Base-by-base conservation (phyloP, 2,888 invertebrate genomes). In the Xylocampa areola region DNA sequence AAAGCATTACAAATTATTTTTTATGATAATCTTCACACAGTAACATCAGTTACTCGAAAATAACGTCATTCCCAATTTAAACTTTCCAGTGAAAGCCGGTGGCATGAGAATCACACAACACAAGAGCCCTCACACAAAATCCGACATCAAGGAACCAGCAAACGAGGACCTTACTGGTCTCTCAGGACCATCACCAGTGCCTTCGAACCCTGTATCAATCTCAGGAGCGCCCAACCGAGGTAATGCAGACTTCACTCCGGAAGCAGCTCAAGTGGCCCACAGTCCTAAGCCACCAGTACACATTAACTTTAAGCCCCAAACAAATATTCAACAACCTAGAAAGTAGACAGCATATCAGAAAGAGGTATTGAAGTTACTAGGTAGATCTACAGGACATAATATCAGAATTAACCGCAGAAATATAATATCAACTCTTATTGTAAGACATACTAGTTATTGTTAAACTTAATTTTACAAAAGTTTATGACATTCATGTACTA, bases 61-160 rank as follows among this genome's bases (percentile, higher is more conserved):
- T 10, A 14, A 32, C 10, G 21, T 25, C 4, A 17, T 43, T n/a
- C 19, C 4, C 5, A 23, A 17, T 0, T 11, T 43, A 40, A 13
- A n/a, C 17, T 33, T 58, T 48, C 45, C 89, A 98, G 98, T 98
- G 2, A 98, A 98, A 94, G 98, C 97, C 53, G 98, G 98, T 44
- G 98, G 98, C 1, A 98, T 98, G 98, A 95, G 98, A 73, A 98
- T 98, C 80, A 97, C 97, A 10, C 98, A 98, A 81, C 97, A 98
- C 83, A 98, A 98, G 88, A 90, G 94, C 0, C 95, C 96, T 4
- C 96, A 96, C 73, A 90, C 95, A 32, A 96, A 96, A 72, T 96
- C 96, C 49, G 44, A 55, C 1, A 36, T 69, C 7, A 96, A 95
- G 84, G 95, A 95, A 74, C 77, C 95, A 6, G 88, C 95, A 2